These are phyloP conservation scores for Cetonia aurata DNA, from an alignment of 2,888 invertebrate species.

Conservation along the genomic window DNA sequence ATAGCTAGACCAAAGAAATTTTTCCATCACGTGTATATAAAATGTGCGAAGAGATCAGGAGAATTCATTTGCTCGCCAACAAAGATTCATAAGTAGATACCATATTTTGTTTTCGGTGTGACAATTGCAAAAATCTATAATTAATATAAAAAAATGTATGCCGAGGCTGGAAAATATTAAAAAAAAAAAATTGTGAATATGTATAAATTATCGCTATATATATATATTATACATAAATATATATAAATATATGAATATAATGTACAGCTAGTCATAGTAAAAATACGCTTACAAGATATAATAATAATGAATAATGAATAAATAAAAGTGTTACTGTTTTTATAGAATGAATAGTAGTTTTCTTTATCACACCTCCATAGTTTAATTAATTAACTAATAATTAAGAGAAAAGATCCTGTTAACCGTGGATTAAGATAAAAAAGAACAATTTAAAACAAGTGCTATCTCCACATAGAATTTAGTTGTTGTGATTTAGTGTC, in stretches of 20 bases:
- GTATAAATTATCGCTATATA: slow-evolving; percentile 63
- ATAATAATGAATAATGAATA: slow-evolving; percentile 60
- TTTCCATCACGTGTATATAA: slow-evolving; percentile 65
- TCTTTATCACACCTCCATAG: slow-evolving; percentile 50
- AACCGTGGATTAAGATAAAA: no score
- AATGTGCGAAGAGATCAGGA: slow-evolving; percentile 52
- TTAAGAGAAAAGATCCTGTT: no score
- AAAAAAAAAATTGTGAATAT: slow-evolving; percentile 65
- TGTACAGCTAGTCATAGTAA: slow-evolving; percentile 69
- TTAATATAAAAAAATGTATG: slow-evolving; percentile 17
- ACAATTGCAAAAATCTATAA: background rate
- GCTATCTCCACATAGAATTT: no score
- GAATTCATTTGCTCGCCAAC: background rate
- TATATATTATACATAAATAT: slow-evolving; percentile 59
- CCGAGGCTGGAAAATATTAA: slow-evolving; percentile 53
- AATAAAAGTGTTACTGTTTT: slow-evolving; percentile 67
- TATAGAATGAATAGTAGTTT: slow-evolving; percentile 66
- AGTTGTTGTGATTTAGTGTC: no score
- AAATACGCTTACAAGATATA: slow-evolving; percentile 65
- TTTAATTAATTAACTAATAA: no score
- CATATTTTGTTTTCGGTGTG: slow-evolving; percentile 1
- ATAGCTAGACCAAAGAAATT: slow-evolving; percentile 66
- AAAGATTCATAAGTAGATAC: no score
- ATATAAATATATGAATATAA: slow-evolving; percentile 60
- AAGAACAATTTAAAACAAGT: background rate